These are phyloP conservation scores for Hozukius guyotensis DNA, from an alignment of 2,797 vertebrate genomes.

Conservation along the genomic window DNA sequence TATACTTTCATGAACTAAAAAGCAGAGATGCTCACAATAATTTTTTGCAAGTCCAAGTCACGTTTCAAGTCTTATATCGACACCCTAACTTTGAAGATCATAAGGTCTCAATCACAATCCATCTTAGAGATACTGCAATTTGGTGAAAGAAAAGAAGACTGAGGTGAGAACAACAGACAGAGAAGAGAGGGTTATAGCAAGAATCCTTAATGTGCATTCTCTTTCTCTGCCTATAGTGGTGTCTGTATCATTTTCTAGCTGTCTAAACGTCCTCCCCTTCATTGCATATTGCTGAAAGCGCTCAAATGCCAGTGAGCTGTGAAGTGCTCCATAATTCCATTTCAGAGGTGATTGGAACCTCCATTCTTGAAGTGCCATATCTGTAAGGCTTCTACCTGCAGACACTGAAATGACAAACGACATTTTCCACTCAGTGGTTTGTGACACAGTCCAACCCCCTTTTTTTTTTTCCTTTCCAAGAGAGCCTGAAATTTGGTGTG, in stretches of 20 bases:
- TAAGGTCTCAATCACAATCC: slow-evolving; percentile 2
- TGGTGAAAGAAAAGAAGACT: neutral
- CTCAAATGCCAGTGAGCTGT: slow-evolving; percentile 71
- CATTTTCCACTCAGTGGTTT: slow-evolving; percentile 68
- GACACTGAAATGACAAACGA: slow-evolving; percentile 67
- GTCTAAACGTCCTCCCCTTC: slow-evolving; percentile 39
- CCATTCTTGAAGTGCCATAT: slow-evolving; percentile 64
- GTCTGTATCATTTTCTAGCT: slow-evolving; percentile 59
- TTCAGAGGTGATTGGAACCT: slow-evolving; percentile 72
- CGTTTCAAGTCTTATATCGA: neutral
- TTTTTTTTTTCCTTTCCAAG: neutral
- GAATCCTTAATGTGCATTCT: slow-evolving; percentile 23
- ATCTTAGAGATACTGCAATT: slow-evolving; percentile 13
- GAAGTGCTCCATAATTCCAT: slow-evolving; percentile 76
- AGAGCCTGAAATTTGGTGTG: slow-evolving; percentile 31
- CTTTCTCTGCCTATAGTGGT: slow-evolving; percentile 20
- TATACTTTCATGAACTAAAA: too few relatives aligned
- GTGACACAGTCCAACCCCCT: slow-evolving; percentile 43
- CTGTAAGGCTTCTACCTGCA: slow-evolving; percentile 65
- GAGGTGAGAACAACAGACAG: neutral
- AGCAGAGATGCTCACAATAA: too few relatives aligned
- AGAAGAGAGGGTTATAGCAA: neutral
- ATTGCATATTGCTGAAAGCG: slow-evolving; percentile 51
- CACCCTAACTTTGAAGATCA: slow-evolving; percentile 13
- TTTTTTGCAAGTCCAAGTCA: too few relatives aligned